Conservation (phyloP, 1,140 invertebrate species). For the Ganaspis sp. region DNA sequence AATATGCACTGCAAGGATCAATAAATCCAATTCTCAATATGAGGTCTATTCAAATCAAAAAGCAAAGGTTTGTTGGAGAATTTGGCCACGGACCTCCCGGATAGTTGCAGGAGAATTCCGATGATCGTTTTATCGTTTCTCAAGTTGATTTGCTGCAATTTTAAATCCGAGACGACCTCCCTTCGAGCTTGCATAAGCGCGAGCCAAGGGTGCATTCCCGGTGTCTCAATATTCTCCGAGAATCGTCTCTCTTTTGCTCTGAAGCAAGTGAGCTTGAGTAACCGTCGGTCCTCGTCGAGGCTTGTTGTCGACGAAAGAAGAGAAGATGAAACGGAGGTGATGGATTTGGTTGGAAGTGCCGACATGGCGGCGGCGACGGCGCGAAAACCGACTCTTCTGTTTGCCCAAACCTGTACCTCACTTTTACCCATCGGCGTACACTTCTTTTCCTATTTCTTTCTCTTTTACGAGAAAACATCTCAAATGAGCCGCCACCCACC, state of each 20-base stretch:
- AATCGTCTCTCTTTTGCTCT: not conserved
- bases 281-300: not conserved
- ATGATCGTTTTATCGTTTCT: constrained; percentile 29
- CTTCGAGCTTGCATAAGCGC: constrained; percentile 7
- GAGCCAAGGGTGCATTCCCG: not conserved
- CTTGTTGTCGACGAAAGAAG: constrained; percentile 21
- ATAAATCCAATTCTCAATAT: constrained; percentile 48
- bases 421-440: not conserved
- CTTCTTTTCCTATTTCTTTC: not conserved
- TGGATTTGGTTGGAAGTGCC: constrained; percentile 31
- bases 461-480: not conserved
- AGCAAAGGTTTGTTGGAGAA: constrained; percentile 37
- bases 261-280: constrained; percentile 20
- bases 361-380: constrained; percentile 25
- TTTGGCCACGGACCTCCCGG: constrained; percentile 39
- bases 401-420: constrained; percentile 20
- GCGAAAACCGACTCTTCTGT: constrained; percentile 37
- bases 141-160: constrained; percentile 1
- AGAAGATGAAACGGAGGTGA: constrained; percentile 30
- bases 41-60: constrained; percentile 49
- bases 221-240: constrained; percentile 15
- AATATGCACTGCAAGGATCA: constrained; percentile 32
- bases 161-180: constrained; percentile 13
- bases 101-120: not conserved
- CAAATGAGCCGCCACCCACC: not conserved